phyloP scores from a whole-genome alignment of 1,140 invertebrate species.

The Paracyclopina nana region DNA sequence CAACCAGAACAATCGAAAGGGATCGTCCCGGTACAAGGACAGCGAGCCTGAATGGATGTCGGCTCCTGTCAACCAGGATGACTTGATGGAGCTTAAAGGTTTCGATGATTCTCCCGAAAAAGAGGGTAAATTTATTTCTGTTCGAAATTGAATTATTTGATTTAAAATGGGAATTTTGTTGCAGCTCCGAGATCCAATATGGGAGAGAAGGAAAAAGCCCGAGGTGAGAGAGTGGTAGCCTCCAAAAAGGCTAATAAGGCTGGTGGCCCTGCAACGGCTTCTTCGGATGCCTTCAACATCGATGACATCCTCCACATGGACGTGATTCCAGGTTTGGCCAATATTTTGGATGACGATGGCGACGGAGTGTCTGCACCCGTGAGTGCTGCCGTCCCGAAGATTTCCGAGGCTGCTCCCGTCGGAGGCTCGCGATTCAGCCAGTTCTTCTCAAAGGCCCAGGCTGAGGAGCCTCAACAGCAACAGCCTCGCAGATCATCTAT shows the following conservation, averaged over 20 bases:
- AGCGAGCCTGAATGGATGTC: slow-evolving; percentile 43
- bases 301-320: slow-evolving; percentile 49
- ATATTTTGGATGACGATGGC: background rate
- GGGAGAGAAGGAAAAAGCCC: no score
- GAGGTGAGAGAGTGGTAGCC: no score
- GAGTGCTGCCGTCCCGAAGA: background rate
- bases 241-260: background rate
- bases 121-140: slow-evolving; percentile 11
- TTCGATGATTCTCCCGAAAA: slow-evolving; percentile 46
- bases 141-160: no score
- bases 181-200: no score
- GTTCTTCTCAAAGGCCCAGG: slow-evolving; percentile 22
- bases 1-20: background rate
- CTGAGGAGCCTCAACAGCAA: slow-evolving; percentile 17
- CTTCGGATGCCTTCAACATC: slow-evolving; percentile 40
- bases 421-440: slow-evolving; percentile 26
- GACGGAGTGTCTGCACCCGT: slow-evolving; percentile 2
- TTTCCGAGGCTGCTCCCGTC: slow-evolving; percentile 6
- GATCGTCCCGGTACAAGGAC: slow-evolving; percentile 20
- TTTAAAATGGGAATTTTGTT: no score
- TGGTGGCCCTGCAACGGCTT: background rate
- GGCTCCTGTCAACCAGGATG: slow-evolving; percentile 65
- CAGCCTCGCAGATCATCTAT: slow-evolving; percentile 37
- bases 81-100: slow-evolving; percentile 77
- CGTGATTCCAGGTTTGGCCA: slow-evolving; percentile 21